These are phyloP conservation scores for Pangasius macronema DNA, from an alignment of 2,797 vertebrate species.

Conservation along the genomic window DNA sequence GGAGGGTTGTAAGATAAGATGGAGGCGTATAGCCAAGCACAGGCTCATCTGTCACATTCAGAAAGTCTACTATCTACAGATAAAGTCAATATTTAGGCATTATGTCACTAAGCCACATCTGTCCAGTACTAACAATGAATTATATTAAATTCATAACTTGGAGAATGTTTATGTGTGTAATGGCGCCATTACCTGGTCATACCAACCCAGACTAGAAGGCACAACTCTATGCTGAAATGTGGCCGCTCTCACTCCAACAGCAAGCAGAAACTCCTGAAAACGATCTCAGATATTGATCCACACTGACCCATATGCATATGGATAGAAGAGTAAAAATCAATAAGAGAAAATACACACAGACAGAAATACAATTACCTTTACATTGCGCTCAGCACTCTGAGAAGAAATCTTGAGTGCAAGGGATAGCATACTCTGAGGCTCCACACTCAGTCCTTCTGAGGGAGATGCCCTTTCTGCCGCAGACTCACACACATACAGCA, in stretches of 20 bases:
- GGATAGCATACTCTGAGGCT: slow-evolving; percentile 90
- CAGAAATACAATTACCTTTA: slow-evolving; percentile 78
- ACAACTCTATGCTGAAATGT: slow-evolving; percentile 92
- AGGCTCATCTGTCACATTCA: slow-evolving; percentile 95
- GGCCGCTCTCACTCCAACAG: slow-evolving; percentile 89
- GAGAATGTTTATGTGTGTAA: background rate
- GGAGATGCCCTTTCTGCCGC: slow-evolving; percentile 74
- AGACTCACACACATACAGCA: slow-evolving; percentile 88
- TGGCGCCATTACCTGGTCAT: slow-evolving; percentile 86
- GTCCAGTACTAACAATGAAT: background rate
- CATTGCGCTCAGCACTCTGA: slow-evolving; percentile 88
- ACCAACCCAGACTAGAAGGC: slow-evolving; percentile 88
- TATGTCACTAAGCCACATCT: background rate
- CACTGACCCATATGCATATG: background rate
- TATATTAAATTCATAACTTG: background rate
- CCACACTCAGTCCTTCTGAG: slow-evolving; percentile 84
- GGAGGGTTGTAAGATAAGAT: slow-evolving; percentile 87
- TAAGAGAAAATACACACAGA: background rate
- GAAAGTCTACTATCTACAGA: slow-evolving; percentile 89
- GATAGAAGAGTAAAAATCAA: background rate
- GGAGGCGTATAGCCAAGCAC: slow-evolving; percentile 96
- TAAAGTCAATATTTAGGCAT: slow-evolving; percentile 5
- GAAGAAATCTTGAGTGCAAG: slow-evolving; percentile 92
- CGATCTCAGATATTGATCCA: background rate
- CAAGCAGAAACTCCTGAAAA: slow-evolving; percentile 89